Conservation (phyloP, 2,888 invertebrate genomes). For the Gari tellinella region DNA sequence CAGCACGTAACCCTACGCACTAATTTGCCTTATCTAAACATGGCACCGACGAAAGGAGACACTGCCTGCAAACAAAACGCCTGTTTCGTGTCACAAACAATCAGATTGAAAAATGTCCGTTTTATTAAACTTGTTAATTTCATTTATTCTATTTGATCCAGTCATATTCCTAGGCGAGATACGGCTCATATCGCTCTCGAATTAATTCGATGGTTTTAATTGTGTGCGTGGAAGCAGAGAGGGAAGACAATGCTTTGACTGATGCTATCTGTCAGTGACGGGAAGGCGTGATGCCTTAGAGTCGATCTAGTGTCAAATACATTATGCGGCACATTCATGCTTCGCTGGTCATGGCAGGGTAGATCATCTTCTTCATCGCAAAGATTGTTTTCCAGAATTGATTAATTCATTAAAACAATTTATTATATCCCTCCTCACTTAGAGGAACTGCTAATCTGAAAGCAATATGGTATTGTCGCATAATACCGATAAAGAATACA, state of each 20-base stretch:
- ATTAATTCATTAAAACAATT: conserved; percentile 17
- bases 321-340: conserved; percentile 11
- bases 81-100: too few species aligned
- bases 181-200: conserved; percentile 27
- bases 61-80: too few species aligned
- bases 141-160: conserved; percentile 36
- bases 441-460: conserved; percentile 10
- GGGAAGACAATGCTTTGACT: conserved; percentile 25
- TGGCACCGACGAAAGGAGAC: too few species aligned
- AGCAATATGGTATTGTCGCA: conserved; percentile 1
- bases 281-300: conserved; percentile 11
- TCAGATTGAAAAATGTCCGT: conserved; percentile 2
- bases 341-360: background rate
- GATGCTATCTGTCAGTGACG: conserved; percentile 32
- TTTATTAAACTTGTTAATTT: conserved; percentile 39
- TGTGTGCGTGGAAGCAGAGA: conserved; percentile 38
- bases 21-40: too few species aligned
- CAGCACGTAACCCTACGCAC: too few species aligned
- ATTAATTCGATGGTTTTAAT: conserved; percentile 46
- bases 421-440: too few species aligned
- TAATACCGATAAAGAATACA: too few species aligned
- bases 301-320: conserved; percentile 18
- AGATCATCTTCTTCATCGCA: conserved; percentile 3
- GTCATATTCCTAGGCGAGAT: conserved; percentile 33
- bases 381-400: conserved; percentile 16